Evolutionary conservation across 1,140 invertebrate genomes (phyloP).

Genomic region (Diachasma alloeum): DNA sequence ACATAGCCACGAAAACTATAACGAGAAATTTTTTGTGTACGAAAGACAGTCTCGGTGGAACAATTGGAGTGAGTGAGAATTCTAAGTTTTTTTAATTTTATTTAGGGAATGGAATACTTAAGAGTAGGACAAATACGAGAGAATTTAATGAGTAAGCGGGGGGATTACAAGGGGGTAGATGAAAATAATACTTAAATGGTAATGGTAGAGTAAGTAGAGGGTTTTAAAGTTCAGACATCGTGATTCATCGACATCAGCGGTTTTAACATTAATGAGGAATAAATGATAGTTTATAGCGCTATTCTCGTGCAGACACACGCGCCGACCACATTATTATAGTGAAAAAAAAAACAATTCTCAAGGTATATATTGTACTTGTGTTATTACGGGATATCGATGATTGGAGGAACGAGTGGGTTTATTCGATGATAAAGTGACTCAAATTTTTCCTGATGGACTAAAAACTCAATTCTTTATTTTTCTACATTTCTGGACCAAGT

Average conservation of each 20-base stretch:
- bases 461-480: constrained; percentile 15
- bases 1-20: neutral
- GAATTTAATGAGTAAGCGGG: neutral
- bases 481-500: constrained; percentile 23
- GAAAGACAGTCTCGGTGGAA: neutral
- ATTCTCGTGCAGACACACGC: constrained; percentile 23
- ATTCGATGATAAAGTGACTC: neutral
- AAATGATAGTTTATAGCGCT: constrained; percentile 11
- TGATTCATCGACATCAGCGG: constrained; percentile 24
- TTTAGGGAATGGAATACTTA: neutral
- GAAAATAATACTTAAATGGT: neutral
- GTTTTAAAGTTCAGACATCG: neutral
- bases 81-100: neutral
- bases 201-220: neutral
- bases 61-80: neutral
- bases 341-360: neutral
- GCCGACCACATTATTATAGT: neutral
- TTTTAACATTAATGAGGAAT: constrained; percentile 11
- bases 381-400: constrained; percentile 4
- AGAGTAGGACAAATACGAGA: constrained; percentile 15
- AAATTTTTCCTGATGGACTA: neutral
- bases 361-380: constrained; percentile 2
- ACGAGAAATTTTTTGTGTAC: neutral
- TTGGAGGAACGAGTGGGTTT: neutral
- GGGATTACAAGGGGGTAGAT: neutral